These are phyloP conservation scores for Lagodon rhomboides DNA, from an alignment of 2,797 vertebrate genomes.

Conservation along the genomic window DNA sequence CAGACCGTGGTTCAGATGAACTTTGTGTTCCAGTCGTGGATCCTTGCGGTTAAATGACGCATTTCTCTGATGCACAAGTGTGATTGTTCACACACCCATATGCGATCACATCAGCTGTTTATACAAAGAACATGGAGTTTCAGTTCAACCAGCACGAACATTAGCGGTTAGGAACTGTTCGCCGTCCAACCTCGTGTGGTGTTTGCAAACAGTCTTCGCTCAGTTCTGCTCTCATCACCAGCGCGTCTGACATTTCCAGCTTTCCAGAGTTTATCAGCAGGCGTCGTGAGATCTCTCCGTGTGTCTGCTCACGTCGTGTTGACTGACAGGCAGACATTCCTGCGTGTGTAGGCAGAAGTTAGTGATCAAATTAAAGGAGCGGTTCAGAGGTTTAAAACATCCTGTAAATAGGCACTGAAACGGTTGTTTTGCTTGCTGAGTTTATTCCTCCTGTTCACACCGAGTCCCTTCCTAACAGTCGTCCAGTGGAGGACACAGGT, in stretches of 20 bases:
- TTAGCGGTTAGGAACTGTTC: fast-evolving
- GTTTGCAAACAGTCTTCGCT: slow-evolving; percentile 8
- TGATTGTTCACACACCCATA: neutral
- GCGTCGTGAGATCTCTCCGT: neutral
- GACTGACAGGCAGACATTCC: slow-evolving; percentile 8
- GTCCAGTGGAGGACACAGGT: neutral
- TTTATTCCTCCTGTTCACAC: neutral
- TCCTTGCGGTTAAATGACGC: slow-evolving; percentile 43
- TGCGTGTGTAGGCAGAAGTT: neutral
- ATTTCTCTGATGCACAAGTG: slow-evolving; percentile 7
- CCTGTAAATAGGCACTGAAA: too few species aligned
- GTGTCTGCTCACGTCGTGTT: neutral
- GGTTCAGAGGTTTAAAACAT: neutral
- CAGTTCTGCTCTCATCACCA: neutral
- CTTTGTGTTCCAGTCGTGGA: slow-evolving; percentile 15
- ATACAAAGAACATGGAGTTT: neutral
- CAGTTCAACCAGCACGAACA: fast-evolving
- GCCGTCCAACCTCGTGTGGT: fast-evolving
- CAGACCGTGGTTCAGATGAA: neutral
- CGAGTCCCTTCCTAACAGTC: too few species aligned
- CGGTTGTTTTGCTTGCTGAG: neutral
- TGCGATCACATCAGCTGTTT: neutral
- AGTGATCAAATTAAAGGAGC: neutral
- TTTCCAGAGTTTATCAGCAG: neutral
- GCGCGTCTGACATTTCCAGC: neutral